A percentile compares a stretch with the other conserved stretches of the same genome.
Evolutionary conservation across 2,888 invertebrate species (phyloP).

Genomic region (Marronus borbonicus): DNA sequence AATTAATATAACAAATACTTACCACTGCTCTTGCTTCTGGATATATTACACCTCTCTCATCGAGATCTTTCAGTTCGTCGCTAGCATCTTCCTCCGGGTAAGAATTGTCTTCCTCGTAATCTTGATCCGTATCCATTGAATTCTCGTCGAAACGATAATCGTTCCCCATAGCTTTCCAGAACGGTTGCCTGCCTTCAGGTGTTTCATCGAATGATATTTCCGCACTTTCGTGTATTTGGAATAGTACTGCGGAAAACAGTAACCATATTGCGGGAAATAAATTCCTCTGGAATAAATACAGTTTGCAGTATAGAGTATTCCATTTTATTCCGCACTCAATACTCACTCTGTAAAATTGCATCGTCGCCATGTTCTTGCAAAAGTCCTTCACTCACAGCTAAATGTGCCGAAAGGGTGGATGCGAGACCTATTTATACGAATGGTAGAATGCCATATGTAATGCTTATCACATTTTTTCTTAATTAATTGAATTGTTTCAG

Average conservation of each 20-base stretch:
- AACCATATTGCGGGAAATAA: slow-evolving; percentile 21
- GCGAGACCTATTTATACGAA: slow-evolving; percentile 17
- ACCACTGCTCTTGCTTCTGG: slow-evolving; percentile 33
- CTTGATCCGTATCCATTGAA: slow-evolving; percentile 6
- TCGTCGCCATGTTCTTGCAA: not conserved
- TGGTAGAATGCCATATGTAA: slow-evolving; percentile 1
- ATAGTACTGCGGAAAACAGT: not conserved
- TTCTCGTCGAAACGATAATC: not conserved
- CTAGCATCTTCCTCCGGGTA: not conserved
- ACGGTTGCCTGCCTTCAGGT: slow-evolving; percentile 6
- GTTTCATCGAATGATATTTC: not conserved
- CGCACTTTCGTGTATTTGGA: not conserved
- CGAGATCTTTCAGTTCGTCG: slow-evolving; percentile 13
- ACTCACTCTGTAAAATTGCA: slow-evolving; percentile 13
- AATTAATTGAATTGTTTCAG: slow-evolving; percentile 35
- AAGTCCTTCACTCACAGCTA: not conserved
- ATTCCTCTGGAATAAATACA: not conserved
- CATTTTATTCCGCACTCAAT: not conserved
- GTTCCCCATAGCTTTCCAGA: slow-evolving; percentile 27
- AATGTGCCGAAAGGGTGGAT: not conserved
- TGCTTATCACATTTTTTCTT: not conserved
- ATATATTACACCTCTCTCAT: slow-evolving; percentile 21
- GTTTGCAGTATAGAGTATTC: not conserved
- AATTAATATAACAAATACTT: not conserved
- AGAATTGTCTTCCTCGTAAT: not conserved